Evolutionary conservation across 1,140 invertebrate species (phyloP), one percentile per base, ranked within the genome.

Genomic region (Drosophila lacertosa): DNA sequence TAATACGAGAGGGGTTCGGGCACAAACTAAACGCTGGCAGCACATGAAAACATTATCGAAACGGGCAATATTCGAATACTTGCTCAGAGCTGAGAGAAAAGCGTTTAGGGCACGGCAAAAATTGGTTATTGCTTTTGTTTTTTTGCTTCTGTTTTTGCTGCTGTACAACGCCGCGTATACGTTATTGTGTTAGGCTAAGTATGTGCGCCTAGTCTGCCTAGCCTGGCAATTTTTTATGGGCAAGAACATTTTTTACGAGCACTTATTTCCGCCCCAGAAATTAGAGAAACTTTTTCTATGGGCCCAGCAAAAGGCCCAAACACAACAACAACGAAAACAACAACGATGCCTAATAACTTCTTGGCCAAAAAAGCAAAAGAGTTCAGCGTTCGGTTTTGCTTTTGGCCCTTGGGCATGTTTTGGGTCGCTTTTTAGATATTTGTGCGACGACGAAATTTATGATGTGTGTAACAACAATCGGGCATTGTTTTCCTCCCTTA

Each of bases 191-290:
- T 13, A n/a, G n/a, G n/a, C n/a, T n/a, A n/a, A 7, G 16, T 45
- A 45, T 20, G 24, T 44, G 42, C 22, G 20, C 6, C 35, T 15
- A 20, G 11, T 48, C 3, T 4, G 13, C n/a, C 15, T 47, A 5
- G 44, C 32, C 13, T 37, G 58, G 29, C 47, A 54, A 37, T 65
- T 86, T 86, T 86, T 81, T 86, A 86, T 62, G 81, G 42, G 65
- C 74, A 40, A 26, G 37, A 80, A 78, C 82, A 86, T 78, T 89
- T 89, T 89, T 89, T 89, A 89, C 74, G 86, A 75, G 76, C 79
- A 81, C 88, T 83, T 90, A 81, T 77, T 90, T 90, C 82, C 88
- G 82, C 88, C 88, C 88, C 79, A 90, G 74, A 83, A 90, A 90
- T 90, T 90, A 90, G 88, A 84, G 35, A 76, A 89, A 76, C 77